These are phyloP conservation scores for Agrochola macilenta DNA, from an alignment of 2,888 invertebrate genomes.

Conservation along the genomic window DNA sequence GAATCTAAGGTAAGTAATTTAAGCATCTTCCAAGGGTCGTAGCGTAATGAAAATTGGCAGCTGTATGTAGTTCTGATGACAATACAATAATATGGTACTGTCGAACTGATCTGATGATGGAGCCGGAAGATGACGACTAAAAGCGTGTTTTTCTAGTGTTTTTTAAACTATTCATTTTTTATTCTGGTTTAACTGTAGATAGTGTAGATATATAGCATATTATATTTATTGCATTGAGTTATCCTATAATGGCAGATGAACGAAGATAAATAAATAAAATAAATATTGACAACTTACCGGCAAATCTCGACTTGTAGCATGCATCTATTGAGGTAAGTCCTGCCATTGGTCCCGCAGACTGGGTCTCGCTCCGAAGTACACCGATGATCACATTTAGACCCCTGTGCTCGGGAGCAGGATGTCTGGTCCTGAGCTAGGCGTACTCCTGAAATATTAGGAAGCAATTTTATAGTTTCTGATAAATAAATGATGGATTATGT, in stretches of 20 bases:
- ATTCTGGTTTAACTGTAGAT: background rate
- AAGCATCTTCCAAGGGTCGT: too few species aligned
- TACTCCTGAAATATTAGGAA: slow-evolving; percentile 78
- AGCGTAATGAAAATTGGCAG: too few species aligned
- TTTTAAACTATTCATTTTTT: too few species aligned
- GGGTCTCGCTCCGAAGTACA: slow-evolving; percentile 96
- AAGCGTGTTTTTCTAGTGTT: too few species aligned
- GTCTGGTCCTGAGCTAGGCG: slow-evolving; percentile 89
- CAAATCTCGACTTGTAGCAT: slow-evolving; percentile 94
- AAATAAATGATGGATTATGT: background rate
- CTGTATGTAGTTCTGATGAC: too few species aligned
- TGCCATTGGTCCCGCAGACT: slow-evolving; percentile 94
- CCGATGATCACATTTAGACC: slow-evolving; percentile 93
- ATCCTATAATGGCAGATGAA: too few species aligned
- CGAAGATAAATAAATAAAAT: background rate
- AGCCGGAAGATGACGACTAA: too few species aligned
- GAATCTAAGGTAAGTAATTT: too few species aligned
- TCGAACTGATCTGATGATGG: too few species aligned
- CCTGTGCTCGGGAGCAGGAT: slow-evolving; percentile 92
- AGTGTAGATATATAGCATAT: too few species aligned
- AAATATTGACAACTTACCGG: slow-evolving; percentile 87
- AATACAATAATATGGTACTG: too few species aligned
- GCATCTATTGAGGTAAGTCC: slow-evolving; percentile 96
- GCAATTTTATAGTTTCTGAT: background rate
- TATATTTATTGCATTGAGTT: too few species aligned